Percentiles rank a stretch among this genome's conserved stretches.
These are phyloP conservation scores for Orchestia grillus DNA, from an alignment of 1,140 invertebrate genomes.

Conservation along the genomic window DNA sequence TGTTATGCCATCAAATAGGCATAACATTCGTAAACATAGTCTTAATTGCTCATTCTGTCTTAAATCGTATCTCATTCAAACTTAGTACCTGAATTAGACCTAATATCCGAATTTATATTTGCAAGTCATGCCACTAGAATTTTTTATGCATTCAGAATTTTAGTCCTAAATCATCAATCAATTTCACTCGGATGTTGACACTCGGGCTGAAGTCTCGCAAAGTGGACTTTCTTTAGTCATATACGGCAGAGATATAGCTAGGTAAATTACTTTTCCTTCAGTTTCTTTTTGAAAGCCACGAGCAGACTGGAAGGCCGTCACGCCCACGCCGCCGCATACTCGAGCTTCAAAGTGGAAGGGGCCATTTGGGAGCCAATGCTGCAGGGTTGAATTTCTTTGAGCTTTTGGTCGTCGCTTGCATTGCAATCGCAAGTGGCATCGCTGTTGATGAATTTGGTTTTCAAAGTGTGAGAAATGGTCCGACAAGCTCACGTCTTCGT, in stretches of 20 bases:
- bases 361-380: conserved; percentile 22
- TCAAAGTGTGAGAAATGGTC: background rate
- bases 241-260: background rate
- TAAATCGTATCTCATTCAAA: background rate
- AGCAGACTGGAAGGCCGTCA: background rate
- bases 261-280: background rate
- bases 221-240: background rate
- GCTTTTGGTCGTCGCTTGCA: background rate
- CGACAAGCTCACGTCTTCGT: background rate
- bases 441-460: conserved; percentile 17
- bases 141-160: too few relatives aligned
- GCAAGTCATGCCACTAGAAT: background rate
- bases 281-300: background rate
- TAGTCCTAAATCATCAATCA: too few relatives aligned
- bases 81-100: background rate
- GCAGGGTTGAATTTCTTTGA: background rate
- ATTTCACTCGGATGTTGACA: background rate
- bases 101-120: background rate
- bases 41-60: background rate
- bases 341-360: background rate
- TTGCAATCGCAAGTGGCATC: conserved; percentile 32
- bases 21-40: background rate
- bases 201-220: background rate
- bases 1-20: background rate
- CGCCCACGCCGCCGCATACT: background rate